These are phyloP conservation scores for Pipistrellus pipistrellus DNA, from an alignment of 2,797 vertebrate genomes.

Conservation along the genomic window DNA sequence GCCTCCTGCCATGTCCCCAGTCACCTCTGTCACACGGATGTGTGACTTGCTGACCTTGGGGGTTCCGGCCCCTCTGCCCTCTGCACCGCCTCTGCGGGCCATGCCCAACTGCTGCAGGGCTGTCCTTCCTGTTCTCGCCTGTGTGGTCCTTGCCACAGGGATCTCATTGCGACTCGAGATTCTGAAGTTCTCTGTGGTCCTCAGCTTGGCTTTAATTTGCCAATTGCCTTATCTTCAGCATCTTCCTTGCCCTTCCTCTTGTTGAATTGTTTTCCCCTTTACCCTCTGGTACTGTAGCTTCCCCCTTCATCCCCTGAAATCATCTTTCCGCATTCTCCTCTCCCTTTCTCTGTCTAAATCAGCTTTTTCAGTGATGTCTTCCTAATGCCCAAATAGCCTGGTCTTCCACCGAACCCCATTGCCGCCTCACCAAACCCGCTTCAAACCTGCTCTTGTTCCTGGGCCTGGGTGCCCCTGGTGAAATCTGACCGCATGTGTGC, in stretches of 20 bases:
- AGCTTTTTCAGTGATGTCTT: not conserved
- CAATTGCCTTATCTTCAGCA: not conserved
- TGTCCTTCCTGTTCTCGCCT: not conserved
- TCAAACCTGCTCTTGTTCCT: not conserved
- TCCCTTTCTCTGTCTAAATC: not conserved
- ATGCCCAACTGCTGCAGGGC: rapidly evolving
- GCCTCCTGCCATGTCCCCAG: no score
- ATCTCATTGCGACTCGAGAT: not conserved
- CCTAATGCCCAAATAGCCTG: not conserved
- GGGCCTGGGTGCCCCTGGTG: not conserved
- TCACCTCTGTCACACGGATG: not conserved
- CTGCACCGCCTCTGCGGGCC: not conserved
- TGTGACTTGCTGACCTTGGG: not conserved
- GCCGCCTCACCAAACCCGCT: not conserved
- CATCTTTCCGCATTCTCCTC: not conserved
- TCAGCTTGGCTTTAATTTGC: not conserved
- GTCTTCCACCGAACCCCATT: not conserved
- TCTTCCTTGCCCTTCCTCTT: not conserved
- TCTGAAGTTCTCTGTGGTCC: not conserved
- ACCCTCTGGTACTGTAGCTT: not conserved
- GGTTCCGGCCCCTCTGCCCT: not conserved
- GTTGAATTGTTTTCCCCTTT: not conserved
- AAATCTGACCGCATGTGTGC: not conserved
- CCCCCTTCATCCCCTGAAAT: not conserved
- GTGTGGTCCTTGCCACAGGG: not conserved